Base-by-base conservation (phyloP, 2,797 vertebrate species). In the Semaprochilodus insignis region DNA sequence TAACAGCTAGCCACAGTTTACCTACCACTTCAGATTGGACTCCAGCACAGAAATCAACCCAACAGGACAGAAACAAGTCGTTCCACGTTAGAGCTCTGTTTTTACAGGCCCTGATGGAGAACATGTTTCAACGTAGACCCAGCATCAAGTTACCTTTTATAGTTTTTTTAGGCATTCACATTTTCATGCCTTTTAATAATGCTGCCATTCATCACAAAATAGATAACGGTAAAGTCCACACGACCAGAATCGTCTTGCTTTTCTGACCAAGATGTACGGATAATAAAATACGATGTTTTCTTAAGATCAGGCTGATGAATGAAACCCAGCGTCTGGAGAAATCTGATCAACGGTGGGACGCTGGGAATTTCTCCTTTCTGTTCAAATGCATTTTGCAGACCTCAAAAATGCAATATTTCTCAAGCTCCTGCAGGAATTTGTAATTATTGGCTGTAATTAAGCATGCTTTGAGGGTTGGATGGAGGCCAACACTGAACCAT, bases 361-460 rank as follows among this genome's bases (percentile, higher is more conserved):
- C 34, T 79, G 71, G 23, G 63, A 67, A 36, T 31, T 60, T 74
- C 27, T 74, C 48, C 25, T 13, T 21, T 15, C 19, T 44, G 25
- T 55, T 31, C 34, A 54, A 55, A 27, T 72, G 48, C 48, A 55
- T 73, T 67, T 67, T 16, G 19, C 65, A 67, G 65, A 67, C 65
- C 65, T 67, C 65, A 67, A 44, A 67, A 40, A 52, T 73, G 62
- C 51, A 54, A 66, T 44, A 59, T 78, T 78, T 73, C 76, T n/a
- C 54, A 83, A 75, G 60, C 77, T 77, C 40, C 44, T 31, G 23
- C 31, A 65, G 65, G 74, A 55, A 63, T 84, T 75, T 40, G 55
- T 54, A 76, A 84, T 84, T 80, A 65, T 74, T 80, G 73, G 65
- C 75, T 84, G 80, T 74, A 80, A 80, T 80, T 80, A 79, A 79